phyloP scores from a whole-genome alignment of 2,888 invertebrate species.

The Dioctria linearis region DNA sequence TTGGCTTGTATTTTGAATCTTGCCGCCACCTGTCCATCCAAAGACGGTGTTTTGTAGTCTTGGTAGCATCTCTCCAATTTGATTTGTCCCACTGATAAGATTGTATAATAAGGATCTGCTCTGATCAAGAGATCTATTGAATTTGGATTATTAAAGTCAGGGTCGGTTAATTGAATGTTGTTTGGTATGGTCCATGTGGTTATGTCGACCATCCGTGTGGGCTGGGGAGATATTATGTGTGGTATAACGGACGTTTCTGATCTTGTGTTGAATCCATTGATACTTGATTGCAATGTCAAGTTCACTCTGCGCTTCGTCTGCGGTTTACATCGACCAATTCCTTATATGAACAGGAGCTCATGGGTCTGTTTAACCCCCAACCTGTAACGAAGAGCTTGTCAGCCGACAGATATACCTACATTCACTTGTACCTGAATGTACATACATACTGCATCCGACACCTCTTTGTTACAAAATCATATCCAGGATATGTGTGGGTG shows the following conservation, averaged over 20 bases:
- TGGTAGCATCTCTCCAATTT: background rate
- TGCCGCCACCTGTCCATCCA: constrained; percentile 4
- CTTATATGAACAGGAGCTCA: background rate
- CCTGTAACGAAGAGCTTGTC: too few species aligned
- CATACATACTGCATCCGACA: too few species aligned
- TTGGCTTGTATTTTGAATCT: background rate
- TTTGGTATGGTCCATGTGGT: background rate
- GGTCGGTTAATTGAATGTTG: too few species aligned
- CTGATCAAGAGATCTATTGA: background rate
- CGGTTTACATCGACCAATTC: background rate
- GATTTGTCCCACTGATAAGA: background rate
- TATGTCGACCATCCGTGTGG: background rate
- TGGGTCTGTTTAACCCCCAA: background rate
- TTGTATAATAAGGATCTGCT: background rate
- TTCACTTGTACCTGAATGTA: too few species aligned
- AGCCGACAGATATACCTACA: too few species aligned
- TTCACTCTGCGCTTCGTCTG: background rate
- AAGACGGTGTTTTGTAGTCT: constrained; percentile 18
- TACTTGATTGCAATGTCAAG: background rate
- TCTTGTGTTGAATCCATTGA: background rate
- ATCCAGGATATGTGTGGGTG: too few species aligned
- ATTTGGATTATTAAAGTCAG: background rate
- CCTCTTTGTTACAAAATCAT: too few species aligned
- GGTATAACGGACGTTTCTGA: background rate
- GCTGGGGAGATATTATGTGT: background rate